Percentiles rank a stretch among this genome's conserved stretches.
Evolutionary conservation across 2,113 vertebrate genomes (phyloP).

Genomic region (Alethe castanea): DNA sequence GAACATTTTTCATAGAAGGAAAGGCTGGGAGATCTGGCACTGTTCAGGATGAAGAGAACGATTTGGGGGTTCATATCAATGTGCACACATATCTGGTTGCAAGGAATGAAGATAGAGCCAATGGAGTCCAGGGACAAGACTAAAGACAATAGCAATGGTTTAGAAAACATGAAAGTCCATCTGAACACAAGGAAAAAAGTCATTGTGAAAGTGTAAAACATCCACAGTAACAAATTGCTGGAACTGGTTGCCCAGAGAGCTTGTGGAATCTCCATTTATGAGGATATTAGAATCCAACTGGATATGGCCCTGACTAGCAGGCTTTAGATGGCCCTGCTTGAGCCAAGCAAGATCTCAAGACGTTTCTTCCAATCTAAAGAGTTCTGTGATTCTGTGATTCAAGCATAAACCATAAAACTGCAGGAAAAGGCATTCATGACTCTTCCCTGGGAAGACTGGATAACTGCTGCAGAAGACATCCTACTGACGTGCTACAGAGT

Average conservation of each 20-base stretch:
- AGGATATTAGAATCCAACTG: not conserved
- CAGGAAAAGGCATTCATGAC: not conserved
- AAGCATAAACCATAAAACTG: not conserved
- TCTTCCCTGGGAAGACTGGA: not conserved
- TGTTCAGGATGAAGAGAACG: not conserved
- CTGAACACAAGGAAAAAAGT: not conserved
- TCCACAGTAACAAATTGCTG: not conserved
- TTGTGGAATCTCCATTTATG: not conserved
- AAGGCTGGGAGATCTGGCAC: not conserved
- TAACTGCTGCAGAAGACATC: not conserved
- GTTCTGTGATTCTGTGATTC: not conserved
- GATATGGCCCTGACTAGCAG: not conserved
- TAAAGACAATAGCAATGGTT: not conserved
- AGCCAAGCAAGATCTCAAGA: not conserved
- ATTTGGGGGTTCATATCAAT: not conserved
- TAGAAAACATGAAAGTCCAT: not conserved
- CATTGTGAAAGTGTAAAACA: fast-evolving
- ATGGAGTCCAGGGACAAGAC: not conserved
- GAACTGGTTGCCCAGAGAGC: not conserved
- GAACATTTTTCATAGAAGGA: not conserved
- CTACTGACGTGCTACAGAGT: not conserved
- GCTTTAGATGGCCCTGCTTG: not conserved
- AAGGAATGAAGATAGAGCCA: not conserved
- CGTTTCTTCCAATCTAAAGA: not conserved
- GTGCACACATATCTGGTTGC: not conserved